A percentile compares a stretch with the other conserved stretches of the same genome.
These are phyloP conservation scores for Cremastinae sp. DNA, from an alignment of 2,888 invertebrate species.

Conservation along the genomic window DNA sequence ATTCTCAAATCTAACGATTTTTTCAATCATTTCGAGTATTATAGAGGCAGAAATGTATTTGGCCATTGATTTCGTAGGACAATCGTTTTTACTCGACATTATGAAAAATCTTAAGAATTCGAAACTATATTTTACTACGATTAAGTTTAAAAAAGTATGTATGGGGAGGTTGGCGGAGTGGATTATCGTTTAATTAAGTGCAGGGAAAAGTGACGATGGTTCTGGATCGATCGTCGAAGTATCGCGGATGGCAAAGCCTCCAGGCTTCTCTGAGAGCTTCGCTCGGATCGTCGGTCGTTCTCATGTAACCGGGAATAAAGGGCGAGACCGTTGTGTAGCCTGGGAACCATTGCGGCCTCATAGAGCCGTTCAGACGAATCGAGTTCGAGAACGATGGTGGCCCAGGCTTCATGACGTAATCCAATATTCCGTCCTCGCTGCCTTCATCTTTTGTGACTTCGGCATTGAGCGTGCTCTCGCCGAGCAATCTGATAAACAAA, in stretches of 20 bases:
- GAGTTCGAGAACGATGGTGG: constrained; percentile 59
- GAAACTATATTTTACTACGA: too few species aligned
- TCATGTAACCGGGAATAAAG: constrained; percentile 62
- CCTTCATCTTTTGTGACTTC: not conserved
- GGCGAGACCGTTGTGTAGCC: constrained; percentile 61
- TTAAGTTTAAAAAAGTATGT: not conserved
- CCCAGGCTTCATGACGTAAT: constrained; percentile 60
- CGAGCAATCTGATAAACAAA: constrained; percentile 48
- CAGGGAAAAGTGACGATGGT: constrained; percentile 62
- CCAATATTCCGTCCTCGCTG: constrained; percentile 53
- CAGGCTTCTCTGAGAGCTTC: constrained; percentile 63
- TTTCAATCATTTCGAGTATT: too few species aligned
- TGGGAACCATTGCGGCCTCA: constrained; percentile 64
- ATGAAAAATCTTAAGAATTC: too few species aligned
- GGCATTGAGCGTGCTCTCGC: constrained; percentile 23
- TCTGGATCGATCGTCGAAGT: constrained; percentile 67
- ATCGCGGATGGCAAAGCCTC: constrained; percentile 67
- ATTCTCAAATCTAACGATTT: too few species aligned
- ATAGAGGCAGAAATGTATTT: too few species aligned
- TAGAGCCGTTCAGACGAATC: constrained; percentile 65
- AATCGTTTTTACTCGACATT: not conserved
- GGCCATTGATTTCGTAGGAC: not conserved
- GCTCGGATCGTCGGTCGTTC: constrained; percentile 64
- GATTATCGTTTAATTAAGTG: constrained; percentile 5
- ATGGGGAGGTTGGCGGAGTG: not conserved